phyloP scores from a whole-genome alignment of 2,888 invertebrate species.

The Pinctada fucata region DNA sequence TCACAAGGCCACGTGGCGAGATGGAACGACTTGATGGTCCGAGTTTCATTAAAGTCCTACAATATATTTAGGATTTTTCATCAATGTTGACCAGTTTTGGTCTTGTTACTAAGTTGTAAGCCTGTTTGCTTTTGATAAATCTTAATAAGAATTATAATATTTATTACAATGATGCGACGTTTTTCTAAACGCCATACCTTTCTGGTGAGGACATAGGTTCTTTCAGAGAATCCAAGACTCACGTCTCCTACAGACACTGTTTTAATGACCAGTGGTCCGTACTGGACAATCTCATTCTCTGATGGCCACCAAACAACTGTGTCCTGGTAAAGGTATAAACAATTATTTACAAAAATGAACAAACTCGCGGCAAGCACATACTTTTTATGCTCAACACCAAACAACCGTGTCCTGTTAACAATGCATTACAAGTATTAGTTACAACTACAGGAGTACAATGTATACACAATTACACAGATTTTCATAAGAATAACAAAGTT shows the following conservation, averaged over 20 bases:
- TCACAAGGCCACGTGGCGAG: slow-evolving; percentile 44
- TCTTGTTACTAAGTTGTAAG: background rate
- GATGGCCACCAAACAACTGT: slow-evolving; percentile 58
- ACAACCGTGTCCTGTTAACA: no score
- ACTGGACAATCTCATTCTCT: slow-evolving; percentile 49
- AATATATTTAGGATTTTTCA: background rate
- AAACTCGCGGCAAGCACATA: no score
- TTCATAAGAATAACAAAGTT: no score
- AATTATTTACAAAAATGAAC: no score
- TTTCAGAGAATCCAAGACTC: slow-evolving; percentile 47
- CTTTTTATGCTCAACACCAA: no score
- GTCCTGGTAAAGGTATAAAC: slow-evolving; percentile 33
- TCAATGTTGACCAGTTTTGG: background rate
- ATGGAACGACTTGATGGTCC: slow-evolving; percentile 33
- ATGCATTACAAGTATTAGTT: no score
- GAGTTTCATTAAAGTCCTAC: slow-evolving; percentile 33
- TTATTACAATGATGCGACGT: background rate
- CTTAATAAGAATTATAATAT: background rate
- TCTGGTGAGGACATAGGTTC: slow-evolving; percentile 48
- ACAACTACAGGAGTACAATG: no score
- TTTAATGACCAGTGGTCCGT: slow-evolving; percentile 51
- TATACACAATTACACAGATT: no score
- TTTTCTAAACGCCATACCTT: slow-evolving; percentile 38
- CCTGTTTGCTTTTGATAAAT: no score
- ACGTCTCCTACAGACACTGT: slow-evolving; percentile 49